Conservation (phyloP, 2,113 vertebrate genomes). For the Onychorhynchus coronatus region DNA sequence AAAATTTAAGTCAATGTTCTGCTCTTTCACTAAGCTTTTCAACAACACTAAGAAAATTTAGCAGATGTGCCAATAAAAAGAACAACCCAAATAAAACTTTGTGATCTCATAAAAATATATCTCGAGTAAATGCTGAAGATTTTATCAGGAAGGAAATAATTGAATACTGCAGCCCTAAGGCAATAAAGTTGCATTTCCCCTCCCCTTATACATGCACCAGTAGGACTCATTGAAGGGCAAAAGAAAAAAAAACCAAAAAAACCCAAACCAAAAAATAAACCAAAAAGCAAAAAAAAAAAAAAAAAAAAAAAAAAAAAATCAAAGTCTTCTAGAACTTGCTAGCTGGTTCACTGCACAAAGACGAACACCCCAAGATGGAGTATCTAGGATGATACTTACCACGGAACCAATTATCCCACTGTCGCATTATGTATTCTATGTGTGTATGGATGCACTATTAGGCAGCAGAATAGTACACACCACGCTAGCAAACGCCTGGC, state of each 20-base stretch:
- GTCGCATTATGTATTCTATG: slow-evolving; percentile 74
- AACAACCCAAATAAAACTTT: slow-evolving; percentile 21
- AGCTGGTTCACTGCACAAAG: slow-evolving; percentile 74
- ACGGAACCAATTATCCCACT: slow-evolving; percentile 70
- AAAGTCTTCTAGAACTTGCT: slow-evolving; percentile 74
- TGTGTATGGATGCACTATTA: slow-evolving; percentile 75
- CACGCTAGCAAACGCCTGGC: slow-evolving; percentile 95
- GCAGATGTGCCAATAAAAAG: slow-evolving; percentile 31
- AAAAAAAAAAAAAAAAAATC: slow-evolving; percentile 41
- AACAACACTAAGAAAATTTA: neutral
- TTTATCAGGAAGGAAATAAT: slow-evolving; percentile 52
- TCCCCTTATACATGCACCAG: slow-evolving; percentile 74
- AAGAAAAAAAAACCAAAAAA: slow-evolving; percentile 14
- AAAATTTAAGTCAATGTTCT: neutral
- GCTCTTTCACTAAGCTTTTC: slow-evolving; percentile 4
- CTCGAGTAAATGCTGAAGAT: neutral
- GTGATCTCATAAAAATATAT: slow-evolving; percentile 6
- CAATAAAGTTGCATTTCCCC: slow-evolving; percentile 51
- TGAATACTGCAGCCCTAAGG: slow-evolving; percentile 43
- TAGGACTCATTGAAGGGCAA: slow-evolving; percentile 77
- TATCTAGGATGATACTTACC: slow-evolving; percentile 80
- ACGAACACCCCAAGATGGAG: slow-evolving; percentile 80
- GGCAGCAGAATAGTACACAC: slow-evolving; percentile 83
- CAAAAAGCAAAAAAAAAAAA: slow-evolving; percentile 42
- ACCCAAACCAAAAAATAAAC: slow-evolving; percentile 3